Percentiles rank a stretch among this genome's conserved stretches.
Conservation (phyloP, 2,113 vertebrate genomes). For the Eulacestoma nigropectus region DNA sequence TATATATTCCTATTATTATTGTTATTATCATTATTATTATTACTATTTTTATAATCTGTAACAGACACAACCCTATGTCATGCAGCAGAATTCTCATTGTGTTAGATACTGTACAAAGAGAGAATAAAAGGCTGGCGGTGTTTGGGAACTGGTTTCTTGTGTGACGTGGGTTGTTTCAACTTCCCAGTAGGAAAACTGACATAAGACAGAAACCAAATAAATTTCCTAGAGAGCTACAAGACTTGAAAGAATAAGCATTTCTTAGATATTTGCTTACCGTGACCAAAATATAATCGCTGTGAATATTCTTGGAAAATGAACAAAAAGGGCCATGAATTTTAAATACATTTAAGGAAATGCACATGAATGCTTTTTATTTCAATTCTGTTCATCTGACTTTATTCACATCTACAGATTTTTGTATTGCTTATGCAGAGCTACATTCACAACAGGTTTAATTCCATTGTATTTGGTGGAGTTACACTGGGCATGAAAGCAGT, state of each 20-base stretch:
- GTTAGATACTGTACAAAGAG: background rate
- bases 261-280: background rate
- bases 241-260: background rate
- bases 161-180: background rate
- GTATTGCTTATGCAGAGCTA: background rate
- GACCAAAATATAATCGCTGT: background rate
- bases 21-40: background rate
- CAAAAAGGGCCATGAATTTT: background rate
- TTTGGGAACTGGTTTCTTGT: background rate
- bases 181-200: background rate
- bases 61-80: background rate
- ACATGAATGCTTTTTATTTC: background rate
- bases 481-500: conserved; percentile 9
- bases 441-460: background rate
- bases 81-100: background rate
- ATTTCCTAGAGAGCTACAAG: background rate
- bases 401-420: background rate
- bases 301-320: background rate
- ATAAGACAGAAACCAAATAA: background rate
- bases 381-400: background rate
- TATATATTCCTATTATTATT: background rate
- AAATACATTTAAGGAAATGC: background rate
- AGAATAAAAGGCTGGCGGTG: background rate
- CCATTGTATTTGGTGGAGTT: background rate
- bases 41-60: background rate